Percentiles rank a stretch among this genome's conserved stretches.
phyloP scores from a whole-genome alignment of 2,888 invertebrate species.

The Polydrusus tereticollis region DNA sequence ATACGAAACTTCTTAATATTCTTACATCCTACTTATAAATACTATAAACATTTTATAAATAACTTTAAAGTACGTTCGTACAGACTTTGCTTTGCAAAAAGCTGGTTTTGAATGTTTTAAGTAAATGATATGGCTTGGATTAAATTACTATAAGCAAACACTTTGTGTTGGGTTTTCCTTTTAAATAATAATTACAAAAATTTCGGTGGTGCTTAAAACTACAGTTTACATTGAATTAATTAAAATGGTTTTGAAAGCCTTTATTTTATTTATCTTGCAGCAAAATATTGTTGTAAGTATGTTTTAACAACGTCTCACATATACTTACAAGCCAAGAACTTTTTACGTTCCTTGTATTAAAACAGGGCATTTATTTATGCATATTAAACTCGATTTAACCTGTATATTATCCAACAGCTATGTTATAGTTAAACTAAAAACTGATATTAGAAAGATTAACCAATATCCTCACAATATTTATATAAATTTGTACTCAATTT shows the following conservation, averaged over 20 bases:
- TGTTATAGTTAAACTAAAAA: too few species aligned
- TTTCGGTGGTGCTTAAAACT: conserved; percentile 2
- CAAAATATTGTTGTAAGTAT: too few species aligned
- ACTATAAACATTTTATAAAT: conserved; percentile 58
- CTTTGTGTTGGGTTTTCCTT: neutral
- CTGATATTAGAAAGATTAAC: too few species aligned
- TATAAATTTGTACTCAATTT: conserved; percentile 7
- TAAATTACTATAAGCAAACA: conserved; percentile 9
- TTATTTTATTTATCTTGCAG: too few species aligned
- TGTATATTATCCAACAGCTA: too few species aligned
- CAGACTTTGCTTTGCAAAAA: conserved; percentile 48
- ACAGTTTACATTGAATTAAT: conserved; percentile 18
- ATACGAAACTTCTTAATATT: conserved; percentile 61
- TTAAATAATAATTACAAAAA: neutral
- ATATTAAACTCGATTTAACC: too few species aligned
- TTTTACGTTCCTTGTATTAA: too few species aligned
- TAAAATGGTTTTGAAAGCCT: neutral
- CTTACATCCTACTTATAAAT: conserved; percentile 61
- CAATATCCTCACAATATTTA: too few species aligned
- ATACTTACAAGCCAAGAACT: too few species aligned
- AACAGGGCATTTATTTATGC: too few species aligned
- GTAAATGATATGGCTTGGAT: conserved; percentile 24
- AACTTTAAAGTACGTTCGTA: conserved; percentile 54
- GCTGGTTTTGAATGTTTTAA: conserved; percentile 16
- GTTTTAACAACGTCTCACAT: too few species aligned